phyloP scores from a whole-genome alignment of 2,888 invertebrate species.

The Scaptomyza tumidula region DNA sequence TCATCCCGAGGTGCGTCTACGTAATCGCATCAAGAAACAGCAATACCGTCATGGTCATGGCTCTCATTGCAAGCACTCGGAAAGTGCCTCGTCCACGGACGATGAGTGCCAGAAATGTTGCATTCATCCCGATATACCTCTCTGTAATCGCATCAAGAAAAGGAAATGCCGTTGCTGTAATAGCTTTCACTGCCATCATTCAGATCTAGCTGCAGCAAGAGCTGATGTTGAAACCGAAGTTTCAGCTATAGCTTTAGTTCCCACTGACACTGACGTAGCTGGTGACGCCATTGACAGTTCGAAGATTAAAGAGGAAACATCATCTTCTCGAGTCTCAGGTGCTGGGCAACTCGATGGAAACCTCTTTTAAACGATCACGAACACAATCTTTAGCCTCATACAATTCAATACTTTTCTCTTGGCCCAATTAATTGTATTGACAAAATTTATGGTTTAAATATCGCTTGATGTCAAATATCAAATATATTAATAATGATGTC shows the following conservation, averaged over 20 bases:
- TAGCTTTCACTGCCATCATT: not conserved
- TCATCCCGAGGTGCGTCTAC: constrained; percentile 62
- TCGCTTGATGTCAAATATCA: not conserved
- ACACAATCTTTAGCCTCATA: too few species aligned
- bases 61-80: not conserved
- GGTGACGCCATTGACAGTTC: constrained; percentile 17
- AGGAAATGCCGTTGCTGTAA: constrained; percentile 16
- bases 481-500: not conserved
- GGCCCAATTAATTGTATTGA: not conserved
- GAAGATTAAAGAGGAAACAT: not conserved
- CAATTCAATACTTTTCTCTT: not conserved
- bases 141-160: constrained; percentile 48
- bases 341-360: constrained; percentile 8
- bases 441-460: not conserved
- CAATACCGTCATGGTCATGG: constrained; percentile 1
- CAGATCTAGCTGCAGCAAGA: not conserved
- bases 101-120: constrained; percentile 70
- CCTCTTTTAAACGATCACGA: not conserved
- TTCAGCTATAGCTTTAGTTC: not conserved
- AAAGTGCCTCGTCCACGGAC: constrained; percentile 69
- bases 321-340: not conserved
- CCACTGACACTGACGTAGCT: constrained; percentile 4
- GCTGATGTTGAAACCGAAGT: too few species aligned
- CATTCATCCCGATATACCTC: constrained; percentile 68
- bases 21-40: constrained; percentile 51